Evolutionary conservation across 2,113 vertebrate genomes (phyloP), one percentile per base, ranked within the genome.

Genomic region (Anarhynchus alexandrinus): DNA sequence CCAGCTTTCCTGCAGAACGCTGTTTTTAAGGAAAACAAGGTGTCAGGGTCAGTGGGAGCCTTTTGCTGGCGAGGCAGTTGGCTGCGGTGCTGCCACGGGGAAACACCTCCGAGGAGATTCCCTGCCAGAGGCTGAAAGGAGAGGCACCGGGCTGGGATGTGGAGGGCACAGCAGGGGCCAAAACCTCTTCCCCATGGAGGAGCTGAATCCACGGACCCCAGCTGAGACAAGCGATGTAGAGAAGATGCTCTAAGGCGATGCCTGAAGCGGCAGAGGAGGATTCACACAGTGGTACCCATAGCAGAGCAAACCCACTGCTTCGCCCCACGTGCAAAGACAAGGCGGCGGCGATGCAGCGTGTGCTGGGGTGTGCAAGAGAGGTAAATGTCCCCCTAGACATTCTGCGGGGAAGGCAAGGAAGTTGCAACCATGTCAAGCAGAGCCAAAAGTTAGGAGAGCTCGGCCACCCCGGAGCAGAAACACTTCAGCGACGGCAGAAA

Each of bases 341-440:
- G 23, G 36, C 40, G 42, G 34, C 3, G 1, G 2, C 6, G 6
- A 29, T n/a, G 38, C 11, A 16, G 15, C 0, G 0, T 36, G 32
- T 62, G 25, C 52, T 3, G 8, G 58, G 14, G 21, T 34, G 61
- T 20, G 18, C 36, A 43, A 73, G 40, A 19, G 36, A 29, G 18
- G 3, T 23, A 19, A 26, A 83, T 42, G 2, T 45, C 25, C 4
- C 8, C 4, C 3, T 9, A 15, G 18, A 5, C 9, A 5, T 3
- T 25, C 30, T 27, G 17, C 34, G 34, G 43, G 21, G 18, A 73
- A 36, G 30, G 18, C 47, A 49, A 42, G 26, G 21, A 40, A 65
- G 45, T 16, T 43, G 12, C 19, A 47, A 9, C 12, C 1, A 2
- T 21, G 12, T 49, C 52, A 94, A 82, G 30, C 34, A 38, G 18